Base-by-base conservation (phyloP, 1,140 invertebrate species). In the Lethrus apterus region DNA sequence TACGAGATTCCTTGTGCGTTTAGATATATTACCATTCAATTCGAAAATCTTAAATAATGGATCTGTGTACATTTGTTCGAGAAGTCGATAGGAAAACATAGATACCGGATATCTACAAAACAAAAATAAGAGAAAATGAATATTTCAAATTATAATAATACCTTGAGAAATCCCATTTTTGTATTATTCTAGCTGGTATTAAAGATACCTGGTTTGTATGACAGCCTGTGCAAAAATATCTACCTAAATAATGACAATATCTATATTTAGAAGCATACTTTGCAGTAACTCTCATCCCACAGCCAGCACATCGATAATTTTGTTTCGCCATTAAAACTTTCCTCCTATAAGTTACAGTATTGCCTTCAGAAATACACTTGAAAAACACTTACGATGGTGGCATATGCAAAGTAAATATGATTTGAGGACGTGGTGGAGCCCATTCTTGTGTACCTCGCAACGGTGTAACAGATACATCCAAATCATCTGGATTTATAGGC, bases 201-300 rank as follows among this genome's bases (percentile, higher is more conserved):
- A 82, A 65, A 3, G 82, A 72, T 35, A 79, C 69, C 55, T 87
- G 77, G 63, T 88, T 85, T 7, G 75, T 81, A 66, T 93, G 89
- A 63, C 90, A 93, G 20, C 85, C 86, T 4, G 87, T 89, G 63
- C 90, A 93, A 66, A 93, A 89, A 67, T 87, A 90, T 57, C 88
- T 80, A 10, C 87, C 88, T 33, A 91, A 69, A 64, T 93, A 93
- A 59, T 87, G 78, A 65, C 90, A 93, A 59, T 88, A 89, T 5
- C 86, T 74, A 65, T 83, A 84, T 54, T 78, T 75, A 15, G 79
- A 76, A 7, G 82, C 75, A 59, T 85, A 86, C 44, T 79, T 77
- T 48, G 73, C 65, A 2, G 83, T 79, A 7, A 91, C 83, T 56
- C 79, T 80, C 70, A 84, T 84, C 0, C 89, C 86, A 72, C 89